Evolutionary conservation across 2,113 vertebrate species (phyloP).

Genomic region (Epinephelus fuscoguttatus): DNA sequence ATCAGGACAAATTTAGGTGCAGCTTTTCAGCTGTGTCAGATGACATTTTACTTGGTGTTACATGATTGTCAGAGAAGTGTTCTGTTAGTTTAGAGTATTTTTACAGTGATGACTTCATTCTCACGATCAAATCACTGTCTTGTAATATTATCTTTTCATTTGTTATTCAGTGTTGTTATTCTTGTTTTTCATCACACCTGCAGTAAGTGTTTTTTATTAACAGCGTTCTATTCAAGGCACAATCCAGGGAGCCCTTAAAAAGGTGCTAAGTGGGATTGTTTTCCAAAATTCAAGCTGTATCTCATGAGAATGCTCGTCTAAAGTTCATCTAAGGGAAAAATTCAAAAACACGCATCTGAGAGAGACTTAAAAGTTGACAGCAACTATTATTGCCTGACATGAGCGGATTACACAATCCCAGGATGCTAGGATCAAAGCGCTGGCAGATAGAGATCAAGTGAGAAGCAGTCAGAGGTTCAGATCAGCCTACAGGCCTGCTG

Average conservation of each 20-base stretch:
- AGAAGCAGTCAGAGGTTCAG: slow-evolving; percentile 52
- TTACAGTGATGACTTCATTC: not conserved
- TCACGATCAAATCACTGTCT: not conserved
- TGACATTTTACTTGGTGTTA: slow-evolving; percentile 13
- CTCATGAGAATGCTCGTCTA: slow-evolving; percentile 22
- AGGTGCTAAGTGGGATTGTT: slow-evolving; percentile 27
- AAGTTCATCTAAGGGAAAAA: slow-evolving; percentile 42
- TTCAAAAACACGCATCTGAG: slow-evolving; percentile 43
- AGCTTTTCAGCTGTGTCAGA: not conserved
- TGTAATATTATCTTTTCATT: not conserved
- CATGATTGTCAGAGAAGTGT: slow-evolving; percentile 25
- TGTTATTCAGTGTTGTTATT: not conserved
- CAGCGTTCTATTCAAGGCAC: not conserved
- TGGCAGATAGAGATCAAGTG: slow-evolving; percentile 71
- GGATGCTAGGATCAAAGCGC: slow-evolving; percentile 70
- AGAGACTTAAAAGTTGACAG: slow-evolving; percentile 56
- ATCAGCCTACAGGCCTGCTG: slow-evolving; percentile 44
- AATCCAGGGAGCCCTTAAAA: not conserved
- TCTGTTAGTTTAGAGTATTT: not conserved
- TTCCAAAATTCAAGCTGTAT: slow-evolving; percentile 22
- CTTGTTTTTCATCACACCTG: not conserved
- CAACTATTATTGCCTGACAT: slow-evolving; percentile 57
- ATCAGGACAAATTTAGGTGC: slow-evolving; percentile 16
- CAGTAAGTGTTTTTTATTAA: slow-evolving; percentile 22
- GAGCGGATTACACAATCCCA: slow-evolving; percentile 62